Conservation (phyloP, 1,140 invertebrate genomes). For the Drosophila pseudoobscura region DNA sequence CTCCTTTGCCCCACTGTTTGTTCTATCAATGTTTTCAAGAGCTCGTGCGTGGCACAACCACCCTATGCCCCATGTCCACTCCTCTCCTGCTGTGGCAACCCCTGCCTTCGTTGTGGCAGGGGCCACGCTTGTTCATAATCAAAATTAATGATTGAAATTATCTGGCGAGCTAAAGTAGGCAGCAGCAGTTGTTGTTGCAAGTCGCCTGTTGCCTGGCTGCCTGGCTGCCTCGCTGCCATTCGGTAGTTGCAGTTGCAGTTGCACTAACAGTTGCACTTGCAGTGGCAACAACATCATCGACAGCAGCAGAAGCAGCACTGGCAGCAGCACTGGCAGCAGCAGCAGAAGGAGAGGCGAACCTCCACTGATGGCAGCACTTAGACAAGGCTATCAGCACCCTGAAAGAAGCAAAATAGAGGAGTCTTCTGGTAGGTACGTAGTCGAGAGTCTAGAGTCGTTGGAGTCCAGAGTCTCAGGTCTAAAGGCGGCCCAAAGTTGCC, state of each 20-base stretch:
- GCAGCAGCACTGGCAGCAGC: not conserved
- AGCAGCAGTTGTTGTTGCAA: conserved; percentile 44
- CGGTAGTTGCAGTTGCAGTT: conserved; percentile 21
- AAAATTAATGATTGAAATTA: conserved; percentile 82
- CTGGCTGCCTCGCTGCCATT: not conserved
- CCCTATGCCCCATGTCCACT: conserved; percentile 4
- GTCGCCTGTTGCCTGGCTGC: conserved; percentile 9
- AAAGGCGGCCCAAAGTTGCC: conserved; percentile 53
- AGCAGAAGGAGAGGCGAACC: conserved; percentile 28
- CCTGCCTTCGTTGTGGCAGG: not conserved
- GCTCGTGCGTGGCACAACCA: conserved; percentile 61
- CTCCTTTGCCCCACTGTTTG: conserved; percentile 17
- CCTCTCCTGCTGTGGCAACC: conserved; percentile 15
- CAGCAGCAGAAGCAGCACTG: conserved; percentile 25
- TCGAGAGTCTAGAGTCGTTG: conserved; percentile 21
- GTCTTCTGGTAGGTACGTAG: conserved; percentile 13
- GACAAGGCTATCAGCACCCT: conserved; percentile 79
- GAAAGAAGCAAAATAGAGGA: conserved; percentile 45
- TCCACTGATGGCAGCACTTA: conserved; percentile 78
- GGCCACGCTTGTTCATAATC: conserved; percentile 78
- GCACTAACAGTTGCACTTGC: conserved; percentile 41
- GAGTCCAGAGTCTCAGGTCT: conserved; percentile 17
- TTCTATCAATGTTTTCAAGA: conserved; percentile 32
- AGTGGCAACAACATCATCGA: conserved; percentile 59
- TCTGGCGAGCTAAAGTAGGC: conserved; percentile 76